Percentiles rank a stretch among this genome's conserved stretches.
phyloP scores from a whole-genome alignment of 2,888 invertebrate genomes.

The Rhingia campestris region DNA sequence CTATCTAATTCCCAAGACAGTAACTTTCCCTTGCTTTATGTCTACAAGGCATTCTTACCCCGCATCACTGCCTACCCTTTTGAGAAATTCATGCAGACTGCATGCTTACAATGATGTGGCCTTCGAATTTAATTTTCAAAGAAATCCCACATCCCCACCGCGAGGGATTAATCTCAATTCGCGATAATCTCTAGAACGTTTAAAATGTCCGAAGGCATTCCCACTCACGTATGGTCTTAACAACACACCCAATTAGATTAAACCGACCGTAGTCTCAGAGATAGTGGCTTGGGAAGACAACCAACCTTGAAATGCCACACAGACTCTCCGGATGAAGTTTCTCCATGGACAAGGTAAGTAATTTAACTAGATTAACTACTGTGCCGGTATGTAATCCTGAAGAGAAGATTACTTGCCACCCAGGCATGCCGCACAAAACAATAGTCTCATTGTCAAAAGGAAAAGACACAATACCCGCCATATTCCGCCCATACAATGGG shows the following conservation, averaged over 20 bases:
- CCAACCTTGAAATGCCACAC: not conserved
- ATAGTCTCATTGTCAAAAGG: constrained; percentile 4
- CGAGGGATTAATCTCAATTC: constrained; percentile 29
- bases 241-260: constrained; percentile 29
- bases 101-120: constrained; percentile 1
- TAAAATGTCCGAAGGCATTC: constrained; percentile 14
- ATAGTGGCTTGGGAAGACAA: not conserved
- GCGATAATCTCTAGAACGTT: constrained; percentile 17
- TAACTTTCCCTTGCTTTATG: too few relatives aligned
- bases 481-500: not conserved
- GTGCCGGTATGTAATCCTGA: constrained; percentile 9
- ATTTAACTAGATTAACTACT: constrained; percentile 24
- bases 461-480: not conserved
- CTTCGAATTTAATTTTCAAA: constrained; percentile 11
- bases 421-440: constrained; percentile 9
- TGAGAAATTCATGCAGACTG: not conserved
- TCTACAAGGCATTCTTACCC: too few relatives aligned
- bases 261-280: constrained; percentile 18
- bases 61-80: too few relatives aligned
- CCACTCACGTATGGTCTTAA: constrained; percentile 8
- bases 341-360: constrained; percentile 1
- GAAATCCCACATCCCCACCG: constrained; percentile 4
- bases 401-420: constrained; percentile 21
- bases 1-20: too few relatives aligned
- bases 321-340: not conserved